Percentiles rank a stretch among this genome's conserved stretches.
These are phyloP conservation scores for Melanerpes formicivorus DNA, from an alignment of 2,113 vertebrate species.

Conservation along the genomic window DNA sequence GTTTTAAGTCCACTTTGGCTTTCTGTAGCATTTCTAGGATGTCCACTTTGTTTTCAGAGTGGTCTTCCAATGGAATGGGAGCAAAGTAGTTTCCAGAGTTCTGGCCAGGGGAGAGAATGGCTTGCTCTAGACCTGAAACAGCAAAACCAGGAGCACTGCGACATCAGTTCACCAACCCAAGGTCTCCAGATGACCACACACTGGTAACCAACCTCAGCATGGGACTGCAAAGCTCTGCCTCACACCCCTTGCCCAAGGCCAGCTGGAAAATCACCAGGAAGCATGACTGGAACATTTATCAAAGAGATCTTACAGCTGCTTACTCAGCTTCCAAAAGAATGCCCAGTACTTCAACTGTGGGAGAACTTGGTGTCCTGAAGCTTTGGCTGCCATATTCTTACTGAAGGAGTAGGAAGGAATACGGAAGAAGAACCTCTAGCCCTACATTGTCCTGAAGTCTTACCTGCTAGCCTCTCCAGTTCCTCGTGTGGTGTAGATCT, in stretches of 20 bases:
- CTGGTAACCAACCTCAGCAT: not conserved
- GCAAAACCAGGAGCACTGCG: slow-evolving; percentile 72
- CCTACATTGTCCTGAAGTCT: not conserved
- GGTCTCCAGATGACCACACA: slow-evolving; percentile 27
- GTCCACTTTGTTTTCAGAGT: slow-evolving; percentile 94
- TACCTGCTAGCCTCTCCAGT: slow-evolving; percentile 94
- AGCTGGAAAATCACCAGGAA: not conserved
- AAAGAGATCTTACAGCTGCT: not conserved
- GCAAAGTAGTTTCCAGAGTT: slow-evolving; percentile 92
- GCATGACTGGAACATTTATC: not conserved
- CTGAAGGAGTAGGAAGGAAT: not conserved
- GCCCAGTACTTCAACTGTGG: not conserved
- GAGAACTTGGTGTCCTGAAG: not conserved
- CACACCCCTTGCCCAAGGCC: slow-evolving; percentile 1
- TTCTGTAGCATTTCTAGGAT: slow-evolving; percentile 97
- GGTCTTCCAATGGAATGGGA: slow-evolving; percentile 91
- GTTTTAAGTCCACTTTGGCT: slow-evolving; percentile 97
- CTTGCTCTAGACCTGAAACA: slow-evolving; percentile 86
- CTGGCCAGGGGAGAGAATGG: slow-evolving; percentile 85
- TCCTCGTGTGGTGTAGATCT: slow-evolving; percentile 97
- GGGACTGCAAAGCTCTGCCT: not conserved
- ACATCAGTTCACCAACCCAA: slow-evolving; percentile 63
- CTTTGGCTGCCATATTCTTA: not conserved
- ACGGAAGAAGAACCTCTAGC: not conserved
- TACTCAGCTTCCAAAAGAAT: not conserved